phyloP scores from a whole-genome alignment of 1,140 invertebrate genomes.

The Heliconius hermathena region DNA sequence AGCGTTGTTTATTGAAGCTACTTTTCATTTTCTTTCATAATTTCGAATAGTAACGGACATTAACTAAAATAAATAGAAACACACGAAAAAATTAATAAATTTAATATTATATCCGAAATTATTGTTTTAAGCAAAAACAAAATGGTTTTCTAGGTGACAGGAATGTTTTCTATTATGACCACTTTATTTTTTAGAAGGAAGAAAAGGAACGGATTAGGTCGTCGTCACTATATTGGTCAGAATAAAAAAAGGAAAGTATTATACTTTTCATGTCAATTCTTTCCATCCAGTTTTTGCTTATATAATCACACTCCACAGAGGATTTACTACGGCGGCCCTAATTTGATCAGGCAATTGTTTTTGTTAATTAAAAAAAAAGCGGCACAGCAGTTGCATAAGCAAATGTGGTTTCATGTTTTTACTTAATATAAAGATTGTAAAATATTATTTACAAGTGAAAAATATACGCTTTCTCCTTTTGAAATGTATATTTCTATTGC shows the following conservation, averaged over 20 bases:
- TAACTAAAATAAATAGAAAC: too few relatives aligned
- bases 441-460: neutral
- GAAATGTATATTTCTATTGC: neutral
- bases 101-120: too few relatives aligned
- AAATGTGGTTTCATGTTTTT: slow-evolving; percentile 24
- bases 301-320: slow-evolving; percentile 18
- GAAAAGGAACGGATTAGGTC: too few relatives aligned
- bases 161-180: too few relatives aligned
- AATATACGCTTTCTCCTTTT: neutral
- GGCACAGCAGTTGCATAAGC: slow-evolving; percentile 2
- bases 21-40: too few relatives aligned
- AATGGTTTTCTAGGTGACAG: too few relatives aligned
- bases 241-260: neutral
- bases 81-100: too few relatives aligned
- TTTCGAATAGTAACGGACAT: too few relatives aligned
- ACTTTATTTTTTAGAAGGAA: too few relatives aligned
- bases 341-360: slow-evolving; percentile 33
- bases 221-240: neutral
- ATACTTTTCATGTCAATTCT: neutral
- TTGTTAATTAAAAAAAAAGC: slow-evolving; percentile 27
- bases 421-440: neutral
- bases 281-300: slow-evolving; percentile 1
- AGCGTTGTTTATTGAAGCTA: neutral
- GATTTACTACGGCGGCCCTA: slow-evolving; percentile 19
- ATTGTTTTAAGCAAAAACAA: too few relatives aligned